These are phyloP conservation scores for Caenorhabditis sp. DNA, from an alignment of 2,888 invertebrate genomes.

Conservation along the genomic window DNA sequence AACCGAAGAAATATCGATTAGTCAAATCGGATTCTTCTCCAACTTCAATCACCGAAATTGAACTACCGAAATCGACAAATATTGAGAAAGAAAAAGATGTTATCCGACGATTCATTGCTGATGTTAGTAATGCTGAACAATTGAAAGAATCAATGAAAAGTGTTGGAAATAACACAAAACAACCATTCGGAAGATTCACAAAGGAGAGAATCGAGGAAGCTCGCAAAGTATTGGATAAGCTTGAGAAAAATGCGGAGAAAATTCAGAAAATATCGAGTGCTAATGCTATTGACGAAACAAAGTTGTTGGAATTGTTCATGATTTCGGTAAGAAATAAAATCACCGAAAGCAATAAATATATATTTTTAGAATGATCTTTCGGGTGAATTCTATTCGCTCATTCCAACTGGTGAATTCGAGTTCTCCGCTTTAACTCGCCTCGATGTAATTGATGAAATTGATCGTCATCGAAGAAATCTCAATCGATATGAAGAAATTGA, in stretches of 20 bases:
- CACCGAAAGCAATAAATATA: too few species aligned
- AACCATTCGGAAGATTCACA: slow-evolving; percentile 50
- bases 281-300: slow-evolving; percentile 25
- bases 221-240: slow-evolving; percentile 24
- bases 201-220: slow-evolving; percentile 44
- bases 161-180: not conserved
- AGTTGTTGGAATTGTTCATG: slow-evolving; percentile 19
- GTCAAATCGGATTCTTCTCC: slow-evolving; percentile 21
- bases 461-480: slow-evolving; percentile 19
- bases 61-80: slow-evolving; percentile 20
- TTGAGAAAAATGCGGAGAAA: slow-evolving; percentile 29
- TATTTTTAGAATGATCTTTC: slow-evolving; percentile 70
- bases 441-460: slow-evolving; percentile 21
- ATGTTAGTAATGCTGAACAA: slow-evolving; percentile 71
- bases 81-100: slow-evolving; percentile 39
- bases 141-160: slow-evolving; percentile 37
- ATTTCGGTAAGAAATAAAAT: slow-evolving; percentile 33
- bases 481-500: slow-evolving; percentile 44
- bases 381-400: slow-evolving; percentile 74
- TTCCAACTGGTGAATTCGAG: slow-evolving; percentile 73
- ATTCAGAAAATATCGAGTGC: slow-evolving; percentile 25
- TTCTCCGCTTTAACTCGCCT: slow-evolving; percentile 49
- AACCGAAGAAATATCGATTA: slow-evolving; percentile 74
- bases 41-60: slow-evolving; percentile 30
- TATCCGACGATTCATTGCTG: slow-evolving; percentile 63